Evolutionary conservation across 1,140 invertebrate genomes (phyloP), one percentile per base, ranked within the genome.

Genomic region (Aphidius gifuensis): DNA sequence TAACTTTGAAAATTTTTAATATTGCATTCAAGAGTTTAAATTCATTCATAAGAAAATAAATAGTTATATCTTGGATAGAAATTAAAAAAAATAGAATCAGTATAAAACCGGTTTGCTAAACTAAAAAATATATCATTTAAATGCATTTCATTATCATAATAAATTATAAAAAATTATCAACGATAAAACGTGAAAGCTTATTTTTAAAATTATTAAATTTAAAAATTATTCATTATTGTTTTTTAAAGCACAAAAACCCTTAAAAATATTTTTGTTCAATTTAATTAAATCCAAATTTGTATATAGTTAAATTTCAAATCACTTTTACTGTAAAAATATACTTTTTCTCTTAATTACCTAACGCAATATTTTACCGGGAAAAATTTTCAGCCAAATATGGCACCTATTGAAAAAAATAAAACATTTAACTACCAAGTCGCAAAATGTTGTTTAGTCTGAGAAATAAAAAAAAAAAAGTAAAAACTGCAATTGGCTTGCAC

Each of bases 311-410:
- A 16, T 16, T 16, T 16, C 16, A 16, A 16, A 16, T 16, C 16
- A 16, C 16, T 16, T 16, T 1, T 16, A 16, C 16, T 1, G 16
- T 16, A 16, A 16, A 16, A 16, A 16, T 1, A 16, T 16, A 16
- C 23, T 32, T 43, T 59, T 44, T 7, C 9, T 55, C 42, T 9
- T 57, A 46, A n/a, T 56, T 8, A 55, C 48, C 39, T 47, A 40
- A 45, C 44, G 54, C 67, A 59, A 67, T 64, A 64, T 68, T 71
- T 42, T 38, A 64, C 63, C 55, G 48, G 66, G 62, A 45, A 64
- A 65, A 69, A 68, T 71, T 75, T 71, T 72, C 71, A 60, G 49
- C 77, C 77, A 73, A 79, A 78, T 79, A 79, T 70, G 74, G 77
- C 7, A 11, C 4, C 9, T 43, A 23, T 32, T 21, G 44, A 32